A percentile compares a stretch with the other conserved stretches of the same genome.
phyloP scores from a whole-genome alignment of 2,888 invertebrate species.

The Mactromeris polynyma region DNA sequence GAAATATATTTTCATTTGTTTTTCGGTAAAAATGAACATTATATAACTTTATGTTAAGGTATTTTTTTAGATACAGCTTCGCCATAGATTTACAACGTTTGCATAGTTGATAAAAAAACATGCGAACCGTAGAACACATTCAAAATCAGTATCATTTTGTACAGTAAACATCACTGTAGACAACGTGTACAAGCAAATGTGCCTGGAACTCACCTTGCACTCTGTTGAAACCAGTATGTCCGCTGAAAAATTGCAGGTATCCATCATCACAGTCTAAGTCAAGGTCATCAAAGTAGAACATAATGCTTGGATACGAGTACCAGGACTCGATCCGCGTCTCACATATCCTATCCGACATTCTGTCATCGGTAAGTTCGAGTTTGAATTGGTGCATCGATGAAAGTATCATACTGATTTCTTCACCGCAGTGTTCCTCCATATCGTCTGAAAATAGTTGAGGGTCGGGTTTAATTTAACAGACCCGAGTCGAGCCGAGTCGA shows the following conservation, averaged over 20 bases:
- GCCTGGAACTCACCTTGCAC: conserved; percentile 11
- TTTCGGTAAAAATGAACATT: no score
- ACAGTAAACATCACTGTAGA: no score
- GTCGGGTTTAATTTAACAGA: neutral
- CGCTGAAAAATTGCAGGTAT: conserved; percentile 41
- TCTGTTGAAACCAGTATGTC: conserved; percentile 3
- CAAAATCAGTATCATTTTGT: no score
- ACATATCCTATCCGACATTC: neutral
- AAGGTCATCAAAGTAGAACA: conserved; percentile 50
- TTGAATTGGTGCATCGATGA: conserved; percentile 24
- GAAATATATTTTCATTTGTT: no score
- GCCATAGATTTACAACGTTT: no score
- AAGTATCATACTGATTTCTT: conserved; percentile 32
- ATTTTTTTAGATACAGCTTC: no score
- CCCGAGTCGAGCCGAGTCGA: neutral
- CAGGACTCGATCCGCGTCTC: conserved; percentile 26
- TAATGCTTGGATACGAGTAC: conserved; percentile 38
- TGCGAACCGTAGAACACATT: no score
- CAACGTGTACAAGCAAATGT: no score
- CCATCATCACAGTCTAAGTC: conserved; percentile 44
- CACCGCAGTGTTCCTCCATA: conserved; percentile 39
- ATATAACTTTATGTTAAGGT: no score
- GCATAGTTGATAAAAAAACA: no score
- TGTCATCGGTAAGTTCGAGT: conserved; percentile 9
- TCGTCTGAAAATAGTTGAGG: conserved; percentile 10